Percentiles rank a stretch among this genome's conserved stretches.
phyloP scores from a whole-genome alignment of 2,888 invertebrate species.

The Trachelus iudaicus region DNA sequence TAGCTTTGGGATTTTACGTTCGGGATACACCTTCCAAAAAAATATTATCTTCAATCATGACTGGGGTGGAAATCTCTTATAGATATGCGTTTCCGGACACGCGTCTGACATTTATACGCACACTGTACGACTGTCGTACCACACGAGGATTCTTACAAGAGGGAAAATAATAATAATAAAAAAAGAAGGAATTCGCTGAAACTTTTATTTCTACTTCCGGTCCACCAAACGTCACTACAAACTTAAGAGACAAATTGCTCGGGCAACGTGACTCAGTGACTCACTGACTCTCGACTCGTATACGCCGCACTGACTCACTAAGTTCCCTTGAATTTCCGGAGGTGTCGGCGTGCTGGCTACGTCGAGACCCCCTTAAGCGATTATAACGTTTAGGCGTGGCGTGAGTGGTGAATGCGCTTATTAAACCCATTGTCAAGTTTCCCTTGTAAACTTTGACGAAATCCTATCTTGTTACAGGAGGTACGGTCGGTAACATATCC shows the following conservation, averaged over 20 bases:
- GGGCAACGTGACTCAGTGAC: neutral
- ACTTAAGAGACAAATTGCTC: neutral
- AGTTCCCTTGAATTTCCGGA: neutral
- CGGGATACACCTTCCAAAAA: slow-evolving; percentile 1
- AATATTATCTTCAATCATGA: neutral
- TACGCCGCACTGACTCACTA: neutral
- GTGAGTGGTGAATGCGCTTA: neutral
- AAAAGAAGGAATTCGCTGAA: neutral
- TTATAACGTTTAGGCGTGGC: neutral
- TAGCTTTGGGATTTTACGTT: slow-evolving; percentile 19
- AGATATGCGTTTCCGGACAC: neutral
- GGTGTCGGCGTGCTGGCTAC: neutral
- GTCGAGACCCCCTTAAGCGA: neutral
- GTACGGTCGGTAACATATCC: neutral
- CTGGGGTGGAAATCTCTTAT: neutral
- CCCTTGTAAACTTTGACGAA: neutral
- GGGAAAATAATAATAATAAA: too few relatives aligned
- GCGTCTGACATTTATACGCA: neutral
- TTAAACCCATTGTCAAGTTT: neutral
- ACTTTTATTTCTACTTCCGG: neutral
- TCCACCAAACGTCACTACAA: neutral
- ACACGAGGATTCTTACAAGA: neutral
- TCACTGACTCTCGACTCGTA: neutral
- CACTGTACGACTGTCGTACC: neutral
- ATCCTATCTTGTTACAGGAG: neutral